Evolutionary conservation across 2,797 vertebrate genomes (phyloP).

Genomic region (Sebastes nivosus): DNA sequence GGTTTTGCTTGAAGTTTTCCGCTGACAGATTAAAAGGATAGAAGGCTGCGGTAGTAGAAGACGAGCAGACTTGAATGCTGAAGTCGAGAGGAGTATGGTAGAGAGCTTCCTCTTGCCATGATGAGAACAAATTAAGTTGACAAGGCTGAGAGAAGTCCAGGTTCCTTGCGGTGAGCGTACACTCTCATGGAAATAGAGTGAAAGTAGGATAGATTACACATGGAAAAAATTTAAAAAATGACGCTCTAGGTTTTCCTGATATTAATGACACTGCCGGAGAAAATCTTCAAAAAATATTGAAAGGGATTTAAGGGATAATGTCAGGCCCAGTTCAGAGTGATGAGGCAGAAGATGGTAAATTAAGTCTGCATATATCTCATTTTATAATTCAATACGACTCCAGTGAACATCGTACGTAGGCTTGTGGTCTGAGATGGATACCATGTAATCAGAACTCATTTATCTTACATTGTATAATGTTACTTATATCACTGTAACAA

Average conservation of each 20-base stretch:
- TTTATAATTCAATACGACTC: constrained; percentile 14
- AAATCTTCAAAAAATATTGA: constrained; percentile 13
- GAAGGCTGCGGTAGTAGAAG: not conserved
- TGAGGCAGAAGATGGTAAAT: constrained; percentile 20
- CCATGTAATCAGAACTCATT: not conserved
- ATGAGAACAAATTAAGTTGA: constrained; percentile 35
- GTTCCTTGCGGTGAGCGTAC: constrained; percentile 35
- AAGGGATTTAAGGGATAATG: constrained; percentile 22
- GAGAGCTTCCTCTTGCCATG: not conserved
- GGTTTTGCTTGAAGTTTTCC: not conserved
- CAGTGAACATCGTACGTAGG: not conserved
- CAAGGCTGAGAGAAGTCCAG: constrained; percentile 25
- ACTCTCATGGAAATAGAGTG: constrained; percentile 34
- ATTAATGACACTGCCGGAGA: constrained; percentile 32
- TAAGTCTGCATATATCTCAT: constrained; percentile 9
- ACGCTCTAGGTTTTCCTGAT: constrained; percentile 25
- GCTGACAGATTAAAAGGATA: constrained; percentile 8
- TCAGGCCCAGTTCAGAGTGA: constrained; percentile 14
- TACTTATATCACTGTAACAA: no score
- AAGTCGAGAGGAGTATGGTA: not conserved
- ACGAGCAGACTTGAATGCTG: not conserved
- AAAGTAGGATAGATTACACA: constrained; percentile 50
- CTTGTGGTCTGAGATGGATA: not conserved
- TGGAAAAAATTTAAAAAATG: constrained; percentile 34
- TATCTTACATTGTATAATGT: not conserved